phyloP scores from a whole-genome alignment of 2,888 invertebrate species.

The Leptopilina syphax region DNA sequence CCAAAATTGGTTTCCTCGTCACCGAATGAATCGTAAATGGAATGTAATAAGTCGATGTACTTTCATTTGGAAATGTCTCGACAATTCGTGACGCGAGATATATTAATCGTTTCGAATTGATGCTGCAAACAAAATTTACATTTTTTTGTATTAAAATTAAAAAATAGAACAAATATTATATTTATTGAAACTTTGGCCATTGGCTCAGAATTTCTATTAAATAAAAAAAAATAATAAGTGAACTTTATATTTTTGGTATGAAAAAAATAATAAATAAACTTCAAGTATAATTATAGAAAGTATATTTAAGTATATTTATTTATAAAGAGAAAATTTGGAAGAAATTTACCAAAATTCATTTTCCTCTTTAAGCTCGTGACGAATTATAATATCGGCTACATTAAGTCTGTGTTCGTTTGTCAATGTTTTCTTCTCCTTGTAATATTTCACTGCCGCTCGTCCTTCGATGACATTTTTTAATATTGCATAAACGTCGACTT shows the following conservation, averaged over 20 bases:
- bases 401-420: conserved; percentile 12
- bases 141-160: neutral
- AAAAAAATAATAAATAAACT: too few relatives aligned
- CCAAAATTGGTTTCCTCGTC: conserved; percentile 5
- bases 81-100: neutral
- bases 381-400: conserved; percentile 14
- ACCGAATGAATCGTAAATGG: conserved; percentile 3
- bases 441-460: neutral
- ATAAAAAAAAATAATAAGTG: too few relatives aligned
- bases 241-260: too few relatives aligned
- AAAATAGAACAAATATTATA: neutral
- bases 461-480: neutral
- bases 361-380: neutral
- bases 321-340: too few relatives aligned
- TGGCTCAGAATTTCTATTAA: too few relatives aligned
- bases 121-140: neutral
- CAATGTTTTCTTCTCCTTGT: neutral
- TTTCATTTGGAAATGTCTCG: conserved; percentile 10
- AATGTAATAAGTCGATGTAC: conserved; percentile 10
- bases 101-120: conserved; percentile 1
- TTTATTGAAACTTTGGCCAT: neutral
- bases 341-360: neutral
- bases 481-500: neutral
- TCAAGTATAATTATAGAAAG: too few relatives aligned
- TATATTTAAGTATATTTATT: too few relatives aligned